Conservation (phyloP, 2,888 invertebrate species). For the Deilephila porcellus region DNA sequence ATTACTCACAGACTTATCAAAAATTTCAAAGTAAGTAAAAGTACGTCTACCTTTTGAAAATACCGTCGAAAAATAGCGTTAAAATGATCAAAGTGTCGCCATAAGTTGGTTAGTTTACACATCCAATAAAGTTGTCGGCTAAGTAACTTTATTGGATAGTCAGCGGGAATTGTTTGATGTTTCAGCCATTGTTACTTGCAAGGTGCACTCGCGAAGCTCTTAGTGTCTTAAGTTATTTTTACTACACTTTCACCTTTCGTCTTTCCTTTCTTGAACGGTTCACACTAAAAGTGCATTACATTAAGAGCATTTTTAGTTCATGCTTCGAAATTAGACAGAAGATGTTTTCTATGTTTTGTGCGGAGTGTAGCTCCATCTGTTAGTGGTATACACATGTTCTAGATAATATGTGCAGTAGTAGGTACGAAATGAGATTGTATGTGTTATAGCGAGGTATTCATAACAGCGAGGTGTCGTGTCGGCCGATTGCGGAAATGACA, state of each 20-base stretch:
- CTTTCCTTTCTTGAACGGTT: conserved; percentile 45
- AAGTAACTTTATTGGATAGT: conserved; percentile 46
- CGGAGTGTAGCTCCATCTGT: neutral
- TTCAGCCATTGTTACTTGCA: conserved; percentile 52
- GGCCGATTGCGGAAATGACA: conserved; percentile 81
- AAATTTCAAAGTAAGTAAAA: neutral
- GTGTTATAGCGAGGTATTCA: conserved; percentile 69
- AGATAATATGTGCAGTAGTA: neutral
- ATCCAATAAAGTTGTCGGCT: conserved; percentile 67
- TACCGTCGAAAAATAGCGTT: conserved; percentile 2
- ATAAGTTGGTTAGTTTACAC: conserved; percentile 57
- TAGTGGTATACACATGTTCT: no score
- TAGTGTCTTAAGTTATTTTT: conserved; percentile 69
- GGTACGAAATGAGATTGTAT: conserved; percentile 54
- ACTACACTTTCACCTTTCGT: conserved; percentile 45
- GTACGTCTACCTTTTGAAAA: neutral
- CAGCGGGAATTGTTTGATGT: conserved; percentile 68
- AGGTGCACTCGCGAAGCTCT: conserved; percentile 56
- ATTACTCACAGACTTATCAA: no score
- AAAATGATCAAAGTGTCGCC: conserved; percentile 15
- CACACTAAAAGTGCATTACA: neutral
- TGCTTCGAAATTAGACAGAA: neutral
- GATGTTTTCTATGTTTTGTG: neutral
- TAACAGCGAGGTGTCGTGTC: conserved; percentile 60
- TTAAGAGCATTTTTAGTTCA: neutral